These are phyloP conservation scores for Aculops lycopersici DNA, from an alignment of 1,140 invertebrate genomes.

Conservation along the genomic window DNA sequence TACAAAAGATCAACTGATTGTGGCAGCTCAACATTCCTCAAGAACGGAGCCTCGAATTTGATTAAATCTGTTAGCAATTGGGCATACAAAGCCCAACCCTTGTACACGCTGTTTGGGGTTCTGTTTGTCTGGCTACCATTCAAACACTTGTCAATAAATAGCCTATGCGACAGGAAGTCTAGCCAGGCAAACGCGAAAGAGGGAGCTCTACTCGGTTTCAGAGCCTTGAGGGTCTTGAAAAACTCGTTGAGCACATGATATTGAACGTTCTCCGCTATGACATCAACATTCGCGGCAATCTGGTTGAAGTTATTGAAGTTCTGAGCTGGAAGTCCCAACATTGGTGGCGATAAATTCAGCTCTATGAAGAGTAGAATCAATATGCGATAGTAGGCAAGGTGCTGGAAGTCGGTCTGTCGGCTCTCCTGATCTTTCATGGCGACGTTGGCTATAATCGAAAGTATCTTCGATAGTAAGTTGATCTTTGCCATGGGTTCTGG, in stretches of 20 bases:
- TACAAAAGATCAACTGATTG: conserved; percentile 71
- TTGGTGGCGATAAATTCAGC: conserved; percentile 25
- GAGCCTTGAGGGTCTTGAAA: conserved; percentile 51
- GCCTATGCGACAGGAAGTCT: conserved; percentile 74
- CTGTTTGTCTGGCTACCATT: background rate
- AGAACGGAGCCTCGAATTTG: conserved; percentile 77
- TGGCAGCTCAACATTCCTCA: conserved; percentile 75
- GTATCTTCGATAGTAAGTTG: conserved; percentile 70
- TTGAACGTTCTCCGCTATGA: conserved; percentile 60
- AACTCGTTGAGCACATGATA: conserved; percentile 32
- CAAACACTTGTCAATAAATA: conserved; percentile 36
- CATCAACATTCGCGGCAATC: conserved; percentile 24
- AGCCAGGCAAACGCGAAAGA: conserved; percentile 95
- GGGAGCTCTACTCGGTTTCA: conserved; percentile 70
- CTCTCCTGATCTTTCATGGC: conserved; percentile 74
- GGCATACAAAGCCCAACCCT: conserved; percentile 25
- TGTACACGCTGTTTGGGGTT: background rate
- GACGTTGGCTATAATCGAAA: conserved; percentile 78
- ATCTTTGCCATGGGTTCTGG: conserved; percentile 70
- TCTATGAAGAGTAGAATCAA: conserved; percentile 91
- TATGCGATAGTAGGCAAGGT: conserved; percentile 82
- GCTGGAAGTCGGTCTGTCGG: conserved; percentile 53
- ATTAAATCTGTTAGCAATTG: conserved; percentile 79
- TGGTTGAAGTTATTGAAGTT: background rate
- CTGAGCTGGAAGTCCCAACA: conserved; percentile 5